These are phyloP conservation scores for Hanleya hanleyi DNA, from an alignment of 2,888 invertebrate genomes.

Conservation along the genomic window DNA sequence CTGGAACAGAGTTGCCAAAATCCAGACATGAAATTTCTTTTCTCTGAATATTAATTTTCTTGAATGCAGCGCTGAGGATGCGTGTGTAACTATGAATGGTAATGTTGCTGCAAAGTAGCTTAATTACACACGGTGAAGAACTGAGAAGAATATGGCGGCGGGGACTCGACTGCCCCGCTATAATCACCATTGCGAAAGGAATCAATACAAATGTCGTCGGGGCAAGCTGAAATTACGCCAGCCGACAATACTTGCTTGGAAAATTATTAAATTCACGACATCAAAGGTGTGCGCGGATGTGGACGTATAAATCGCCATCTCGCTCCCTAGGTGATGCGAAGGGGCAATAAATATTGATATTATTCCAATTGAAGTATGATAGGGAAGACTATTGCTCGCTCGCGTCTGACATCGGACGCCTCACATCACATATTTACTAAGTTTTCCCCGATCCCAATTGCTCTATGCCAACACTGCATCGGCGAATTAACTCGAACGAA, in stretches of 20 bases:
- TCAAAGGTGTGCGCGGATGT: background rate
- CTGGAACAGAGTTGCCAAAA: background rate
- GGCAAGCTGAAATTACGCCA: background rate
- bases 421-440: background rate
- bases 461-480: background rate
- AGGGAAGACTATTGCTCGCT: background rate
- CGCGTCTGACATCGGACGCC: background rate
- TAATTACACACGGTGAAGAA: background rate
- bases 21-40: conserved; percentile 3
- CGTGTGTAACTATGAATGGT: conserved; percentile 1
- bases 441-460: background rate
- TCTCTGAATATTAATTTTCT: conserved; percentile 8
- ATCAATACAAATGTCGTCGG: background rate
- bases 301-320: background rate
- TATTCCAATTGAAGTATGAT: background rate
- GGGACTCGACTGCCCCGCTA: background rate
- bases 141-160: background rate
- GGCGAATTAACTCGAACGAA: background rate
- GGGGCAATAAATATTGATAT: background rate
- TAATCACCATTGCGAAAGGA: background rate
- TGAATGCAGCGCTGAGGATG: background rate
- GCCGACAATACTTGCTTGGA: background rate
- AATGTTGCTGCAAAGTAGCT: background rate
- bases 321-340: background rate
- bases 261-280: conserved; percentile 8